Evolutionary conservation across 2,797 vertebrate species (phyloP).

Genomic region (Bovichtus variegatus): DNA sequence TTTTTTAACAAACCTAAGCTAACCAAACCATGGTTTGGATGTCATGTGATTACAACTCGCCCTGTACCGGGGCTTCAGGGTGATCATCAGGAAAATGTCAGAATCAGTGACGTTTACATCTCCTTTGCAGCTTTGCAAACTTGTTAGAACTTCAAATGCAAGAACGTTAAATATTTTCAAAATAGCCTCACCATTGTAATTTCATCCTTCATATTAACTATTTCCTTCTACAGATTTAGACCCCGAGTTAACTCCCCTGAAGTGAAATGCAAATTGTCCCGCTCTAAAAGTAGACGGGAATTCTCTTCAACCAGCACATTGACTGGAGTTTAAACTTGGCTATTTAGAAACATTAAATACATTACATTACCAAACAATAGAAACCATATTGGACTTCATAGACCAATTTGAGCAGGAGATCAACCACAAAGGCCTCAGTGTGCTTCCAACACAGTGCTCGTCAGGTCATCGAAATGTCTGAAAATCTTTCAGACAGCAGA

Average conservation of each 20-base stretch:
- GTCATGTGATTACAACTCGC: conserved; percentile 37
- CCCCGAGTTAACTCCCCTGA: conserved; percentile 11
- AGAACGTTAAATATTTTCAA: conserved; percentile 28
- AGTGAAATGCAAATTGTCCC: conserved; percentile 1
- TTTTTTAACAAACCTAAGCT: conserved; percentile 80
- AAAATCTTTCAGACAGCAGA: too few relatives aligned
- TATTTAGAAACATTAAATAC: conserved; percentile 4
- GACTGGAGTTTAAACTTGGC: neutral
- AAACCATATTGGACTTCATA: neutral
- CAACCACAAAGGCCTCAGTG: neutral
- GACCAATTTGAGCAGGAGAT: conserved; percentile 18
- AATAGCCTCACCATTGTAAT: conserved; percentile 13
- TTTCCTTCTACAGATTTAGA: conserved; percentile 16
- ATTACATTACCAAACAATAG: neutral
- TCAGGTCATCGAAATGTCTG: neutral
- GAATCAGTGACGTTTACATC: conserved; percentile 46
- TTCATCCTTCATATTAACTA: conserved; percentile 27
- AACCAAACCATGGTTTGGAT: conserved; percentile 62
- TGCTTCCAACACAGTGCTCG: conserved; percentile 9
- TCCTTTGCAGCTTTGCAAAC: conserved; percentile 46
- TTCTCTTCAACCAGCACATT: neutral
- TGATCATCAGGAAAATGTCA: conserved; percentile 44
- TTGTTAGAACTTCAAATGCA: conserved; percentile 44
- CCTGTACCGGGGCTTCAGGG: conserved; percentile 20
- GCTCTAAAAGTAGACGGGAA: conserved; percentile 1